Percentiles rank a stretch among this genome's conserved stretches.
Evolutionary conservation across 2,888 invertebrate species (phyloP).

Genomic region (Linnaemya tessellans): DNA sequence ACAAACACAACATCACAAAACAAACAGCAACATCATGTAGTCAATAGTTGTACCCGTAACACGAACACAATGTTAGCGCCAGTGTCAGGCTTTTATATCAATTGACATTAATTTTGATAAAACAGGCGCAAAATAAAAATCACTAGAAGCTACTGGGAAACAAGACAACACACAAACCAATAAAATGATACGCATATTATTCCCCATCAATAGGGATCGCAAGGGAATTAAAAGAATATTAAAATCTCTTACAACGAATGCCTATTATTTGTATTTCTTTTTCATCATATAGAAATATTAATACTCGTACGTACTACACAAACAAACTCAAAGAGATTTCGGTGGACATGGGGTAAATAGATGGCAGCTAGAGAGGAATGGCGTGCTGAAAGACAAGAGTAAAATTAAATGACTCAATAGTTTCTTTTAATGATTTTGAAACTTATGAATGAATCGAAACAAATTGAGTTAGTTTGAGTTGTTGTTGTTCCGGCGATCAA

Average conservation of each 20-base stretch:
- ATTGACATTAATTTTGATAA: slow-evolving; percentile 69
- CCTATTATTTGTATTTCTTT: neutral
- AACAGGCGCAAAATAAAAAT: slow-evolving; percentile 6
- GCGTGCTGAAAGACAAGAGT: neutral
- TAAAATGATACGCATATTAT: slow-evolving; percentile 29
- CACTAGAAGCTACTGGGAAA: slow-evolving; percentile 34
- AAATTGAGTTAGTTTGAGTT: slow-evolving; percentile 13
- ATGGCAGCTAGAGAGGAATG: neutral
- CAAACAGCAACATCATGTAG: slow-evolving; percentile 62
- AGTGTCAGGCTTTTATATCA: slow-evolving; percentile 69
- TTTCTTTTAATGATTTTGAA: slow-evolving; percentile 34
- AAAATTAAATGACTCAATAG: slow-evolving; percentile 34
- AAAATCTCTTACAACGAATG: neutral
- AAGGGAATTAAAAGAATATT: slow-evolving; percentile 4
- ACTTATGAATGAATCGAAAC: slow-evolving; percentile 70
- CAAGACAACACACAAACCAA: slow-evolving; percentile 31
- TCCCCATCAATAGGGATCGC: slow-evolving; percentile 33
- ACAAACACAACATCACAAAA: slow-evolving; percentile 52
- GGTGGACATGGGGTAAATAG: neutral
- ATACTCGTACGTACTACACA: neutral
- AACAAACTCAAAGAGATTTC: slow-evolving; percentile 39
- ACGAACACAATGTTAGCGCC: slow-evolving; percentile 70
- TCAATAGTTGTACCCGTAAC: slow-evolving; percentile 62
- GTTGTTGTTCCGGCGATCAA: slow-evolving; percentile 22
- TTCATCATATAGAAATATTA: neutral